phyloP scores from a whole-genome alignment of 2,888 invertebrate genomes.

The Trissolcus brochymenae region DNA sequence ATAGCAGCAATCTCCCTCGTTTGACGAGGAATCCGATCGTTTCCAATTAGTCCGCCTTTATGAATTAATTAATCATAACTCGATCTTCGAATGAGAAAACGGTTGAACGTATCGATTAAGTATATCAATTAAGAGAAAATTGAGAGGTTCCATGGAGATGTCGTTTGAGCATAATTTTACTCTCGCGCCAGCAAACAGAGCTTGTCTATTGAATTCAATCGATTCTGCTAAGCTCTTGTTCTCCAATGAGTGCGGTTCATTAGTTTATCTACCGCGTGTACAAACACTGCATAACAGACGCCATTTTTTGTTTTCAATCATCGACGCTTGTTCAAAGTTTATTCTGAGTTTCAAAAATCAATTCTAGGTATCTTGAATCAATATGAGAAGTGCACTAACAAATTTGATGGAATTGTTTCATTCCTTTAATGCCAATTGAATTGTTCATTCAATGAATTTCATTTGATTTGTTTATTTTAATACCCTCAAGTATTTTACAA shows the following conservation, averaged over 20 bases:
- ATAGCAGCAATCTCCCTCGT: no score
- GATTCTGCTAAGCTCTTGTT: constrained; percentile 47
- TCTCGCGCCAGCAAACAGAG: constrained; percentile 53
- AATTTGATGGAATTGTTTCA: no score
- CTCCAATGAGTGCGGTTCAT: constrained; percentile 47
- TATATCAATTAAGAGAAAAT: constrained; percentile 38
- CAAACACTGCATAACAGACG: neutral
- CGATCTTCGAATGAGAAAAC: constrained; percentile 4
- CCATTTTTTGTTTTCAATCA: no score
- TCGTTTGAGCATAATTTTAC: constrained; percentile 48
- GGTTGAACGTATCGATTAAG: constrained; percentile 25
- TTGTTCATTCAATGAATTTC: no score
- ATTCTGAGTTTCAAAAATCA: no score
- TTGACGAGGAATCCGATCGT: neutral
- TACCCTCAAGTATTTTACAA: no score
- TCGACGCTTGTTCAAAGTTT: neutral
- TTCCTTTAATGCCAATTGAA: no score
- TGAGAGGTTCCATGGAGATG: constrained; percentile 34
- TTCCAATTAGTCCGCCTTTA: neutral
- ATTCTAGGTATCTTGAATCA: neutral
- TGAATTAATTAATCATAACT: neutral
- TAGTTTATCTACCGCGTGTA: constrained; percentile 35
- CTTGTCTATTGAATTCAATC: constrained; percentile 54
- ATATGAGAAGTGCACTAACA: neutral
- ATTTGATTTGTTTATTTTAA: neutral